Evolutionary conservation across 2,113 vertebrate species (phyloP).

Genomic region (Centropristis striata): DNA sequence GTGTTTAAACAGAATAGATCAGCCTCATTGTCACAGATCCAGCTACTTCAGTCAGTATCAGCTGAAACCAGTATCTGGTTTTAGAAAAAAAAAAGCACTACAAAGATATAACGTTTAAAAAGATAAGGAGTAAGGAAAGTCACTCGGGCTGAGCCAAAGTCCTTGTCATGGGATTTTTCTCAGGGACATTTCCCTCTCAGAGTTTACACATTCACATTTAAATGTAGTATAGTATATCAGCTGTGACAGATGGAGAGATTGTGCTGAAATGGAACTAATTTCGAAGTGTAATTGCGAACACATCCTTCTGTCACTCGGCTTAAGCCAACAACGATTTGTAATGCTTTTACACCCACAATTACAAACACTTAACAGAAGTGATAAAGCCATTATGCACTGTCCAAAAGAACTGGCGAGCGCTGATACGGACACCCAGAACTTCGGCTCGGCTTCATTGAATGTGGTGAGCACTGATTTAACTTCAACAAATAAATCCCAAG

Average conservation of each 20-base stretch:
- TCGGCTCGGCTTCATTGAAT: conserved; percentile 31
- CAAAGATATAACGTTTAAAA: background rate
- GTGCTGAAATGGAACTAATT: conserved; percentile 67
- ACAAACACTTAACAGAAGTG: conserved; percentile 71
- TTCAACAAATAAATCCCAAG: conserved; percentile 60
- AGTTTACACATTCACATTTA: conserved; percentile 34
- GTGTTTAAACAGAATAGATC: too few relatives aligned
- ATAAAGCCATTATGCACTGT: conserved; percentile 54
- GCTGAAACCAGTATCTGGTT: too few relatives aligned
- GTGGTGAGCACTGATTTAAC: conserved; percentile 53
- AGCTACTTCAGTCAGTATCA: too few relatives aligned
- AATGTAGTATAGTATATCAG: conserved; percentile 41
- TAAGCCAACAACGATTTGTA: conserved; percentile 69
- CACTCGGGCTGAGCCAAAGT: background rate
- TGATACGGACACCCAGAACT: conserved; percentile 43
- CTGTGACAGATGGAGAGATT: conserved; percentile 68
- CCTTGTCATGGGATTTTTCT: conserved; percentile 27
- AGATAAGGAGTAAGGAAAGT: background rate
- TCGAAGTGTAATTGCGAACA: conserved; percentile 58
- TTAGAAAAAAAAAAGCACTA: background rate
- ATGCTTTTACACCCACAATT: conserved; percentile 74
- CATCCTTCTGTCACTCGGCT: conserved; percentile 66
- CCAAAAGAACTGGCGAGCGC: conserved; percentile 55
- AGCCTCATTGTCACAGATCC: too few relatives aligned
- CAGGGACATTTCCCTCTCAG: conserved; percentile 17